Base-by-base conservation (phyloP, 1,140 invertebrate genomes). In the Hylaeus anthracinus region DNA sequence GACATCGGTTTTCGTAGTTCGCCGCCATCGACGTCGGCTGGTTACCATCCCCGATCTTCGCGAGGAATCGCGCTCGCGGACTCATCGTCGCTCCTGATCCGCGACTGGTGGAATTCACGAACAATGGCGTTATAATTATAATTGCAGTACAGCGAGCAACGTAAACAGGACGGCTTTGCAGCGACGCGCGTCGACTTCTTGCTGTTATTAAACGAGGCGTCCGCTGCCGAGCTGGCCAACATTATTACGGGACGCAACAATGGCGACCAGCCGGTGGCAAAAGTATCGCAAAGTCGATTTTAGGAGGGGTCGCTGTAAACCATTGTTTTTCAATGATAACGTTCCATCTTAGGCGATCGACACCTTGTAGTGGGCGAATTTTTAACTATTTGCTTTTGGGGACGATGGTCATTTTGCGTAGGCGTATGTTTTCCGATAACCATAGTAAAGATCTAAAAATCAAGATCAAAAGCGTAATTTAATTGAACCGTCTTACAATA, bases 121-220 rank as follows among this genome's bases (percentile, higher is more conserved):
- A 88, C 87, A 88, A 88, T 88, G 72, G 76, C 79, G 82, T 88
- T 88, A 88, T 88, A 86, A 88, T 88, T 88, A 86, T 84, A 88
- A 88, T 88, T 88, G 82, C 84, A 71, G 65, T 53, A 70, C 76
- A 81, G 75, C 71, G 60, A 0, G 69, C 56, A 51, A 43, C 58
- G 81, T 86, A 86, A 86, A 86, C 84, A 83, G 81, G 45, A 14
- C 81, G 77, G 81, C 84, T 86, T 86, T 86, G 81, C 83, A 83
- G 66, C 64, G 39, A 39, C 72, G 82, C 63, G 84, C 63, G 56
- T 60, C 58, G 69, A 86, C 77, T 86, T 83, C 84, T 86, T 86
- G 81, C 77, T 81, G 74, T 86, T 83, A 86, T 86, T 86, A 86
- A 86, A 86, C 79, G 84, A 86, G 76, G 60, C 81, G 64, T 72